Conservation (phyloP, 2,797 vertebrate genomes). For the Microhierax caerulescens region DNA sequence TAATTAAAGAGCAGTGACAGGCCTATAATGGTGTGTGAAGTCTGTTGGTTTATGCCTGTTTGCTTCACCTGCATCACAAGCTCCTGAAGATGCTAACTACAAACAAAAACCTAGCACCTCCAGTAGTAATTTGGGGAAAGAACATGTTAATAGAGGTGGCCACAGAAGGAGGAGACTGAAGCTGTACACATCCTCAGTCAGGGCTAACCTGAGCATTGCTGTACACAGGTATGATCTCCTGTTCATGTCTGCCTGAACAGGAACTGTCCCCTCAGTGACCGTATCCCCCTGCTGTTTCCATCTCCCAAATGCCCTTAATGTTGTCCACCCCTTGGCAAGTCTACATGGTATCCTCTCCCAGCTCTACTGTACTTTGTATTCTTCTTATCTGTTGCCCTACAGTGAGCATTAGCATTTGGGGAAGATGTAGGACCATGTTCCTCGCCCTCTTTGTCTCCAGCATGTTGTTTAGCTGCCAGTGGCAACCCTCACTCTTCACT, state of each 20-base stretch:
- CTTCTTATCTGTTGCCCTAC: neutral
- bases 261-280: neutral
- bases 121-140: neutral
- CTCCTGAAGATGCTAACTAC: neutral
- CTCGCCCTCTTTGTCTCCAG: neutral
- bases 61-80: neutral
- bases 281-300: neutral
- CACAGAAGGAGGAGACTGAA: neutral
- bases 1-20: neutral
- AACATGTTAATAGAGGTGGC: neutral
- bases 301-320: neutral
- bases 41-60: neutral
- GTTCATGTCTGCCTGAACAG: neutral
- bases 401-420: neutral
- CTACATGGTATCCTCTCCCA: neutral
- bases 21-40: neutral
- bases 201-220: neutral
- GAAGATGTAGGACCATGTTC: neutral
- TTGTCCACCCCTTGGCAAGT: neutral
- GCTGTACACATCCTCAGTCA: neutral
- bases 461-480: neutral
- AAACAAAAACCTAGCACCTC: neutral
- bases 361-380: neutral
- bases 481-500: neutral
- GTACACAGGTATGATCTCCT: neutral